Conservation (phyloP, 2,113 vertebrate species). For the Motacilla alba region DNA sequence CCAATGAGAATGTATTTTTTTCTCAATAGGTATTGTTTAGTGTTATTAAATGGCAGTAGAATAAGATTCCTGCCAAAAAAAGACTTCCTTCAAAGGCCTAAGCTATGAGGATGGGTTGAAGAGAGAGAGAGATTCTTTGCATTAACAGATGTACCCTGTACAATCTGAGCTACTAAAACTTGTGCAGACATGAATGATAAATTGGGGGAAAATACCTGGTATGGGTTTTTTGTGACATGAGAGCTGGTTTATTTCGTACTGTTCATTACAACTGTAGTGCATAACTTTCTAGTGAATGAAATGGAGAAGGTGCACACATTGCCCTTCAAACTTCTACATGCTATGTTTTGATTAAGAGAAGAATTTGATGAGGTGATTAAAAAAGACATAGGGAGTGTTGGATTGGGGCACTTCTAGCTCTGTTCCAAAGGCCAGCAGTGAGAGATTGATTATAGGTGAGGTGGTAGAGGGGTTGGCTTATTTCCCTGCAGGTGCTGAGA, state of each 20-base stretch:
- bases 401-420: background rate
- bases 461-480: background rate
- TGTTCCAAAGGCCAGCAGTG: background rate
- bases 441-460: background rate
- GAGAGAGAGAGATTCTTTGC: background rate
- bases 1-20: constrained; percentile 37
- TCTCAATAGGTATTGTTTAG: background rate
- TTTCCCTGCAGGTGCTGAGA: background rate
- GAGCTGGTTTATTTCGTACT: background rate
- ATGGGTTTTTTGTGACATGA: constrained; percentile 1
- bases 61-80: background rate
- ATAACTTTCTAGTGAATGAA: background rate
- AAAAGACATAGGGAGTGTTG: background rate
- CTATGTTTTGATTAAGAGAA: constrained; percentile 6
- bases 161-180: background rate
- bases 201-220: background rate
- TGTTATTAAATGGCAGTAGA: background rate
- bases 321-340: background rate
- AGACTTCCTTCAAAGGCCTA: constrained; percentile 6
- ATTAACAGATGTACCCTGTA: background rate
- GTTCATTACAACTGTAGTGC: background rate
- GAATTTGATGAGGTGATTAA: background rate
- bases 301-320: background rate
- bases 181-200: background rate
- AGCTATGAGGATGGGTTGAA: background rate